Base-by-base conservation (phyloP, 1,140 invertebrate genomes). In the Conus ventricosus region DNA sequence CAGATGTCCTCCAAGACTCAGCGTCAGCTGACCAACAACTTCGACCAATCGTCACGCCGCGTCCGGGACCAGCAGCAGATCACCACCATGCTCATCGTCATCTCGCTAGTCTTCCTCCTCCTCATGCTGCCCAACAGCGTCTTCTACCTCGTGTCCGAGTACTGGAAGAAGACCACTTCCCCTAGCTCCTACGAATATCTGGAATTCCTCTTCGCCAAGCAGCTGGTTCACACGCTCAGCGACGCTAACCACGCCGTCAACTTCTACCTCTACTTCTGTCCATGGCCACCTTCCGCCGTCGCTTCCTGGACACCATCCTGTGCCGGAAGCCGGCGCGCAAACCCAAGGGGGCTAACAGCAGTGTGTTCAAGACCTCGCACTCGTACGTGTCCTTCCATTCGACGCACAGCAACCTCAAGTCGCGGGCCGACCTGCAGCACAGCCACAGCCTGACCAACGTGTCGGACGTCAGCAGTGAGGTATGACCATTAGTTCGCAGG, bases 231-330 rank as follows among this genome's bases (percentile, higher is more conserved):
- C 81, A 27, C 92, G 17, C 88, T 94, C 4, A 90, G 91, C 1
- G 93, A 94, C 85, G 27, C 90, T 60, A 93, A 93, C 80, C 92
- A 94, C 76, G 92, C 93, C 10, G 85, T 94, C 27, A 94, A 94
- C 87, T 94, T 94, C 87, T 94, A 93, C 82, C 81, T 94, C 23
- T 94, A 94, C 82, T 94, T 92, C 88, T 94, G 6, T 93, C 88
- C 76, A 89, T 88, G 86, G 83, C 85, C n/a, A 87, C 84, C 75
- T 90, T 90, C 83, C 85, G 90, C 15, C 53, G 88, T 5, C 90
- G 90, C 7, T 90, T 90, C 88, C 54, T 89, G 39, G 88, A 89
- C 86, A 71, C 90, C 25, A 87, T 90, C n/a, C 80, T 71, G 15
- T 90, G 90, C 71, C 39, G 90, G 39, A 84, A 78, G 53, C 57